Evolutionary conservation across 2,888 invertebrate genomes (phyloP).

Genomic region (Pseudeuparius sepicola): DNA sequence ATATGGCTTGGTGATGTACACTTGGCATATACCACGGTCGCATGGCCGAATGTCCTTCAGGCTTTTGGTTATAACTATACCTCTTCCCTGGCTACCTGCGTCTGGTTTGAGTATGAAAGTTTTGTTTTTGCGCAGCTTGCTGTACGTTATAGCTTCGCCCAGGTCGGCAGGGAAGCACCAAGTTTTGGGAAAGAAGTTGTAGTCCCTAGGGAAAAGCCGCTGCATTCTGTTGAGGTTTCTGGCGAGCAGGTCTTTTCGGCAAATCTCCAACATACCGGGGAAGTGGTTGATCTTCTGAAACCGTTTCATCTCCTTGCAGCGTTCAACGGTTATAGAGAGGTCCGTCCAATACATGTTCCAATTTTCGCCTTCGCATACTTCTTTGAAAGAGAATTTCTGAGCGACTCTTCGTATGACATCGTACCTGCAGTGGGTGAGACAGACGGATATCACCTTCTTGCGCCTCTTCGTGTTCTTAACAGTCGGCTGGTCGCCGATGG

Average conservation of each 20-base stretch:
- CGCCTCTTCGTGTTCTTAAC: conserved; percentile 22
- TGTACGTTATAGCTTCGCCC: conserved; percentile 63
- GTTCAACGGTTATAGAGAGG: conserved; percentile 72
- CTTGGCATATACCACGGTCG: conserved; percentile 81
- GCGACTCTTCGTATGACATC: conserved; percentile 64
- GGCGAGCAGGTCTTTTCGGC: conserved; percentile 77
- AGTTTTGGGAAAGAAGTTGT: conserved; percentile 86
- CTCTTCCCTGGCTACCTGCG: conserved; percentile 81
- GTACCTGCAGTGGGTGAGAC: conserved; percentile 61
- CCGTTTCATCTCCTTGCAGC: conserved; percentile 85
- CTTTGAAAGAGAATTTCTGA: conserved; percentile 60
- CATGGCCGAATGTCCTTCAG: conserved; percentile 69
- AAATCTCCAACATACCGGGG: conserved; percentile 48
- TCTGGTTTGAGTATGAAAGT: conserved; percentile 88
- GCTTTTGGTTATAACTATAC: conserved; percentile 77
- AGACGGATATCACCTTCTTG: conserved; percentile 44
- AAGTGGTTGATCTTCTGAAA: conserved; percentile 91
- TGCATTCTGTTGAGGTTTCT: conserved; percentile 85
- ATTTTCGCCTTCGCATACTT: conserved; percentile 67
- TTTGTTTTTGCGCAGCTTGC: conserved; percentile 58
- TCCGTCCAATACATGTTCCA: conserved; percentile 94
- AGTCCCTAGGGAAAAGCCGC: conserved; percentile 79
- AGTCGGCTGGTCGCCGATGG: neutral
- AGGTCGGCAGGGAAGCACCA: conserved; percentile 89
- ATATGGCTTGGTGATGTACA: conserved; percentile 64